phyloP scores from a whole-genome alignment of 2,888 invertebrate genomes.

The Petrolisthes manimaculis region DNA sequence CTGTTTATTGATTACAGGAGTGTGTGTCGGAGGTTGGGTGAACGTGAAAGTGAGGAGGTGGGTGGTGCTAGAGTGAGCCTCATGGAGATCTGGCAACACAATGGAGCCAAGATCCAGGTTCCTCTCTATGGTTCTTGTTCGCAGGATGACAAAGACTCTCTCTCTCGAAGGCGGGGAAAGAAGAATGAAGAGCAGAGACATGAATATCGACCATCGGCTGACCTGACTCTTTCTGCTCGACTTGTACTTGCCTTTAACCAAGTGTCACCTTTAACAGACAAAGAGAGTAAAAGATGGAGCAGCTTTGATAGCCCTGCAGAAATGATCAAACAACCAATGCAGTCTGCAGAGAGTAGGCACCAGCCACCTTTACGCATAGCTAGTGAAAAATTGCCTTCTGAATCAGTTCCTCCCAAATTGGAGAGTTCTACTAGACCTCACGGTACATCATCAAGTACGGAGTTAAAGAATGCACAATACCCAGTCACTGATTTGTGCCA shows the following conservation, averaged over 20 bases:
- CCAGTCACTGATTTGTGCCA: background rate
- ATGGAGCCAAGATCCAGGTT: constrained; percentile 47
- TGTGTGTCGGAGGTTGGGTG: constrained; percentile 54
- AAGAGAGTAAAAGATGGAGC: background rate
- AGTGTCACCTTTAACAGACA: background rate
- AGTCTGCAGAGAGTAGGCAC: background rate
- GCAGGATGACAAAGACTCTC: constrained; percentile 7
- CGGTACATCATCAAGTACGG: background rate
- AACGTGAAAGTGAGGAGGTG: constrained; percentile 48
- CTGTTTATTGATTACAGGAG: constrained; percentile 18
- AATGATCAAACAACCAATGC: background rate
- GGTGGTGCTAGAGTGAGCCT: constrained; percentile 46
- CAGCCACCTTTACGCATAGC: background rate
- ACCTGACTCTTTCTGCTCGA: constrained; percentile 9
- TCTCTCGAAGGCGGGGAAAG: constrained; percentile 33
- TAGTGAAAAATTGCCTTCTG: background rate
- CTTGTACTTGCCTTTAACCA: constrained; percentile 9
- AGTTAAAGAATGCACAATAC: constrained; percentile 7
- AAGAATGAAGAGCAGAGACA: constrained; percentile 24
- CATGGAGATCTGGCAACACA: constrained; percentile 47
- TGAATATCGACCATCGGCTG: constrained; percentile 2
- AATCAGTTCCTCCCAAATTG: constrained; percentile 5
- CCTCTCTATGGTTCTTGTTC: constrained; percentile 21
- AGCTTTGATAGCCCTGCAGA: background rate
- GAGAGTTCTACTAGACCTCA: background rate